Evolutionary conservation across 2,797 vertebrate genomes (phyloP), one percentile per base, ranked within the genome.

Genomic region (Denticeps clupeoides): DNA sequence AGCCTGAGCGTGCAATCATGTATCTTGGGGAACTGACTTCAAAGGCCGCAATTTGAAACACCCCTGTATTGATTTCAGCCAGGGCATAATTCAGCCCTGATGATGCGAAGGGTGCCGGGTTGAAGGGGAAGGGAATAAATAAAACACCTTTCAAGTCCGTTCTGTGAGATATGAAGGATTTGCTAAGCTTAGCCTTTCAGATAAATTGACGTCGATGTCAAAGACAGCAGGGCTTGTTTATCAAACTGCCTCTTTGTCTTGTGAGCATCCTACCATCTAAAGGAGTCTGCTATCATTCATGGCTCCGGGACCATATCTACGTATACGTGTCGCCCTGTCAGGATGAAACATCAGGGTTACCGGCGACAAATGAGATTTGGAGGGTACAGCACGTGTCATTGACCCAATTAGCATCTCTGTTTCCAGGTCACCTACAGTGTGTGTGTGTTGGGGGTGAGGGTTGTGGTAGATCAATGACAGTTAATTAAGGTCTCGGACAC

Each of bases 1-100:
- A 23, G 44, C 16, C 45, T 43, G 41, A 44, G 50, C 26, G 29
- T 29, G 52, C 26, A 35, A 37, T 23, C 32, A 41, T 42, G 47
- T 41, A 27, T 45, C 41, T 45, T n/a, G 25, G 10, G 23, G 13
- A 43, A 44, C 15, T 10, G 27, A 60, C 48, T 60, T 60, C 44
- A 64, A 45, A 58, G 18, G 15, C 37, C 32, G 11, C 26, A 10
- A 29, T 41, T 42, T 53, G 24, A 26, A 58, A 42, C 51, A 48
- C 44, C 43, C 59, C 48, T 45, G 15, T 8, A 53, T 49, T 55
- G 37, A 49, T 59, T 52, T 45, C 38, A 45, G 41, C 21, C 13
- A 24, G 29, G 29, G 22, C 41, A 12, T 24, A 37, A 43, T 11
- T 53, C 46, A 41, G 56, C 50, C 41, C 53, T 18, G 28, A 42